Conservation (phyloP, 1,140 invertebrate species). For the Cyclargus thomasi region DNA sequence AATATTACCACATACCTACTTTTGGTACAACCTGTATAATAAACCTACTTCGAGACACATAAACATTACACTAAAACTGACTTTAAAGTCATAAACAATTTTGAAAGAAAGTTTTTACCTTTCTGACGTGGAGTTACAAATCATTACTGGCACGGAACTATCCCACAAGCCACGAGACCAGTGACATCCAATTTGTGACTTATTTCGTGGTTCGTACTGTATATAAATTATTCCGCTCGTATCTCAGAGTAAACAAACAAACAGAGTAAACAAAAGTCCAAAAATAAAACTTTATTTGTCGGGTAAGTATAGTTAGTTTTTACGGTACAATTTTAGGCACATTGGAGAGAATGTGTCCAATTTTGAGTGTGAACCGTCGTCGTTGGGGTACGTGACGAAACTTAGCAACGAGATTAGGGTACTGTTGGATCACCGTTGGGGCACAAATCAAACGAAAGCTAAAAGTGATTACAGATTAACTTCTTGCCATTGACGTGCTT, state of each 20-base stretch:
- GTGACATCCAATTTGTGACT: too few species aligned
- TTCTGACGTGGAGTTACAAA: too few species aligned
- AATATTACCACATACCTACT: too few species aligned
- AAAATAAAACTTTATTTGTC: conserved; percentile 8
- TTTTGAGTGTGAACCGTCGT: conserved; percentile 13
- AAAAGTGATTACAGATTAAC: background rate
- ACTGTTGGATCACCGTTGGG: background rate
- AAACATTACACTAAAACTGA: too few species aligned
- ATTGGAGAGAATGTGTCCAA: conserved; percentile 16
- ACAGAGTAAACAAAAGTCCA: background rate
- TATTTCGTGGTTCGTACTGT: too few species aligned
- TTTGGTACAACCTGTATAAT: too few species aligned
- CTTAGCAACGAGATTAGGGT: background rate
- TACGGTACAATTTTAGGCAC: conserved; percentile 17
- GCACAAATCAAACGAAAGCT: background rate
- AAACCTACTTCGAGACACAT: too few species aligned
- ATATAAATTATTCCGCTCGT: background rate
- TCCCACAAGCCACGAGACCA: too few species aligned
- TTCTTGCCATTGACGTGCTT: background rate
- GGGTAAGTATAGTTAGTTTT: conserved; percentile 17
- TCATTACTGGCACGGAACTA: too few species aligned
- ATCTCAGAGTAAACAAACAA: background rate
- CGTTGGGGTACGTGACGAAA: conserved; percentile 6
- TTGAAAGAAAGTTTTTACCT: too few species aligned
- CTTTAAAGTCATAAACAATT: too few species aligned